Conservation (phyloP, 2,888 invertebrate species). For the Eupithecia insigniata region DNA sequence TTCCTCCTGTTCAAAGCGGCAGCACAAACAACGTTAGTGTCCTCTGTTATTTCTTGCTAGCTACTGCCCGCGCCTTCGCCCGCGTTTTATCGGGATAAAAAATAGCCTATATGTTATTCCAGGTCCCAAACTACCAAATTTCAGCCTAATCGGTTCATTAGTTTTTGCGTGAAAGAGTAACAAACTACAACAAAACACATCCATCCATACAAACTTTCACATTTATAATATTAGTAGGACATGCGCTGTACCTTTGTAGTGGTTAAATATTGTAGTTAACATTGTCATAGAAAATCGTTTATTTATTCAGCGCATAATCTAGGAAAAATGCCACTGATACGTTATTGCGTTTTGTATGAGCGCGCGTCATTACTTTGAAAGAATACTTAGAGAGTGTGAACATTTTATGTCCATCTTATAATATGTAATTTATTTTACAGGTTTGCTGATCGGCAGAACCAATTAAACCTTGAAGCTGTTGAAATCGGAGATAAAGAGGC, state of each 20-base stretch:
- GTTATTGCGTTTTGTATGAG: not conserved
- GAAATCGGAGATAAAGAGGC: conserved; percentile 79
- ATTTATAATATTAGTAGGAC: no score
- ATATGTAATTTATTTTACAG: conserved; percentile 52
- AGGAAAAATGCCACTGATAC: not conserved
- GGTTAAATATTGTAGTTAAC: not conserved
- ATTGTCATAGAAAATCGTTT: not conserved
- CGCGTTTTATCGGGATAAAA: no score
- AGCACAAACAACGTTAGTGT: conserved; percentile 9
- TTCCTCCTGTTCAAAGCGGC: not conserved
- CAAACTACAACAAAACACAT: no score
- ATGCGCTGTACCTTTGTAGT: not conserved
- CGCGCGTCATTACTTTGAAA: not conserved
- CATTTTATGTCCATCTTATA: not conserved
- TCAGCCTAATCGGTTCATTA: no score
- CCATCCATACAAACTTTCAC: no score
- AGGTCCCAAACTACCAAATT: no score
- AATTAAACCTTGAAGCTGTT: conserved; percentile 69
- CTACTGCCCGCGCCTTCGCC: no score
- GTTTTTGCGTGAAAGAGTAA: no score
- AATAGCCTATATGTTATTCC: no score
- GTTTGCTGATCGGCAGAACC: conserved; percentile 74
- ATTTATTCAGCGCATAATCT: not conserved
- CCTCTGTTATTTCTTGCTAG: not conserved
- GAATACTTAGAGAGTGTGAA: not conserved